Percentiles rank a stretch among this genome's conserved stretches.
Conservation (phyloP, 2,113 vertebrate genomes). For the Paradisaea rubra region DNA sequence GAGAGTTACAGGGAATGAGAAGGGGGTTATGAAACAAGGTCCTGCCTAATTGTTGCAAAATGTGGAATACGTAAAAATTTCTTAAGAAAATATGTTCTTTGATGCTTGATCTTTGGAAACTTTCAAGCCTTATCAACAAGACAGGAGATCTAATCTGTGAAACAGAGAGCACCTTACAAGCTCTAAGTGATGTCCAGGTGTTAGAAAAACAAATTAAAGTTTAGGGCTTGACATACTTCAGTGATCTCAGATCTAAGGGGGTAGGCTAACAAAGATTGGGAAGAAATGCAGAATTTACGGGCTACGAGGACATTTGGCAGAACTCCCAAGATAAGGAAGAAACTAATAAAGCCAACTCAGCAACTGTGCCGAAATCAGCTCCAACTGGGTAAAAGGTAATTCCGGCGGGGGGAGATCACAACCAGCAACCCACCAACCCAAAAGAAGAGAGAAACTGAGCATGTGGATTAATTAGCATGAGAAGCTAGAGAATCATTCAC, state of each 20-base stretch:
- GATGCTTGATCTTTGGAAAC: neutral
- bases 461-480: neutral
- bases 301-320: neutral
- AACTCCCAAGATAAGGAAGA: neutral
- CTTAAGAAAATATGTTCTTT: neutral
- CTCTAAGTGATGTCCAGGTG: neutral
- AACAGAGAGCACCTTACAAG: neutral
- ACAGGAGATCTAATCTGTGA: neutral
- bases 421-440: neutral
- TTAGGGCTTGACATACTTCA: neutral
- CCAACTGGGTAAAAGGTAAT: neutral
- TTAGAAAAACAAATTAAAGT: neutral
- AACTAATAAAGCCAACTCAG: neutral
- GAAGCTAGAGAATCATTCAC: neutral
- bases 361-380: neutral
- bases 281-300: neutral
- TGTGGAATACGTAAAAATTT: neutral
- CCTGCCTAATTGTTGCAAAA: neutral
- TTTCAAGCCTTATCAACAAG: neutral
- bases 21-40: neutral
- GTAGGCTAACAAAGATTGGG: neutral
- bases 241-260: neutral
- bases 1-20: neutral
- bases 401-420: neutral
- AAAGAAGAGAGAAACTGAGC: neutral